Base-by-base conservation (phyloP, 2,888 invertebrate species). In the Latrodectus elegans region DNA sequence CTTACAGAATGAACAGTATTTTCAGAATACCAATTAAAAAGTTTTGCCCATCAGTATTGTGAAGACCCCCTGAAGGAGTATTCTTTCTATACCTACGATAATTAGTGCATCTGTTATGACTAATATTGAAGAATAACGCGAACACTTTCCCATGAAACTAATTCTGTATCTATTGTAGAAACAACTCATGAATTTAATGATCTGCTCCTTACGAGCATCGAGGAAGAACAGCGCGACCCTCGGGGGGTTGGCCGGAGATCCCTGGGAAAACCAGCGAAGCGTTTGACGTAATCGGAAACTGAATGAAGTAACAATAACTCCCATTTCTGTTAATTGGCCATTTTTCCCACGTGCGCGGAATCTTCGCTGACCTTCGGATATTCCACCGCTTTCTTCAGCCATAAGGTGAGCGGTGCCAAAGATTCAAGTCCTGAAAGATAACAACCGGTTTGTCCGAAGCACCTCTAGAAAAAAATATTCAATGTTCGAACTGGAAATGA, bases 191-290 rank as follows among this genome's bases (percentile, higher is more conserved):
- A 38, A 38, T 38, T 38, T 38, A 38, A 38, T 38, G 38, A 38
- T 4, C 38, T 38, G 4, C 6, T 38, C 38, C 38, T 38, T 38
- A 38, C 38, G 4, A 6, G 38, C 38, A 38, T 38, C 38, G 38
- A 60, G 60, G n/a, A 60, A 10, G 4, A 60, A n/a, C n/a, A 9
- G 10, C 60, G 11, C n/a, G n/a, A 60, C 60, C 60, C 60, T 60
- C 14, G 60, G 60, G 60, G 60, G 12, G n/a, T 60, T 15, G 38
- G 38, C 52, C 51, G 2, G 73, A 55, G 67, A n/a, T 52, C 77
- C 17, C 52, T 64, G 77, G 77, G 64, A 77, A 77, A 77, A 53
- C 77, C 77, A 77, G 17, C 67, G 67, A 67, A 67, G 65, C 77
- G 77, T 67, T 22, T 14, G 60, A 71, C 71, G 71, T 49, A 51